Evolutionary conservation across 2,113 vertebrate genomes (phyloP), one percentile per base, ranked within the genome.

Genomic region (Etheostoma cragini): DNA sequence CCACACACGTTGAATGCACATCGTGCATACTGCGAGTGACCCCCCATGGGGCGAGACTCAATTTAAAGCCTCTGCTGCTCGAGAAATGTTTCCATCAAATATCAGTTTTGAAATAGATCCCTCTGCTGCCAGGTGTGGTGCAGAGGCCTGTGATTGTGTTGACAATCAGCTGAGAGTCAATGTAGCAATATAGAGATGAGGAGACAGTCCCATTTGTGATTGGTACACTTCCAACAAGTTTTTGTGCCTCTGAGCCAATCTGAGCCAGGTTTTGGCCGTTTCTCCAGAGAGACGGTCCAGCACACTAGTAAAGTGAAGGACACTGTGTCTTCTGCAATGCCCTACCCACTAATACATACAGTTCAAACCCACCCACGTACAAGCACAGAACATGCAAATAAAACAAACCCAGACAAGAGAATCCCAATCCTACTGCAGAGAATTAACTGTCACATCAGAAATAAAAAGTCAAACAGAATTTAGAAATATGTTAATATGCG

Each of bases 251-350:
- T 16, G 21, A 88, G 76, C 86, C 81, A 90, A 80, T 88, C 74
- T 70, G 52, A 81, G 72, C 50, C 75, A 47, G 30, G 66, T 79
- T 69, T 70, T 50, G 70, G 42, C 53, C 45, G 2, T 67, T 66
- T 84, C 88, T 86, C 89, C 50, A 76, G 82, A 90, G 88, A 78
- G 63, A n/a, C 12, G 14, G 56, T 65, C 80, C 82, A 63, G 76
- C 57, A 68, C 33, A 76, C 56, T 63, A 54, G 26, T 58, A 69
- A 63, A 35, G 62, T 82, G 87, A 93, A 92, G 90, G 92, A 92
- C 90, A 81, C 77, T 0, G 62, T 70, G 83, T 78, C 89, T 81
- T 72, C 72, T 87, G 19, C 81, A 60, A 66, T 17, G 33, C 67
- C 70, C 72, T 15, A 46, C 54, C 54, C 24, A 77, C 19, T 16